Base-by-base conservation (phyloP, 2,888 invertebrate genomes). In the Ormyrus labotus region DNA sequence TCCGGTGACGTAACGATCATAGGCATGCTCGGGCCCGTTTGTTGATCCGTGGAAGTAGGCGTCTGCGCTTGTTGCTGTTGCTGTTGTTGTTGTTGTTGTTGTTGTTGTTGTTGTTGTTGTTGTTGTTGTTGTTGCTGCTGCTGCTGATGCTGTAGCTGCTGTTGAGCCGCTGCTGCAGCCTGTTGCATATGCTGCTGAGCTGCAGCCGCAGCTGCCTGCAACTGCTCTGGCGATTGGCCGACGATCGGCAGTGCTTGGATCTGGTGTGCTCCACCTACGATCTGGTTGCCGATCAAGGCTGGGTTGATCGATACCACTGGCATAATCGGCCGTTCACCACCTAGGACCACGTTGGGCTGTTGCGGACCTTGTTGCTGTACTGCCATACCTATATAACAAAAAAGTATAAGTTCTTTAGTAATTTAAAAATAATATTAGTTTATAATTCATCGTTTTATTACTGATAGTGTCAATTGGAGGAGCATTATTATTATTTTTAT, bases 231-330 rank as follows among this genome's bases (percentile, higher is more conserved):
- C 51, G 86, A 65, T 58, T 86, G 87, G 63, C 86, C 81, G 47
- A 87, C 83, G 70, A 90, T 89, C 5, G 89, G 87, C 81, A 90
- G 83, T 0, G 89, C 79, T 64, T 89, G 90, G 19, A 90, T 86
- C 68, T 87, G 88, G 4, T 87, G 83, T 6, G 87, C 80, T 13
- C 88, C 87, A 11, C 87, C 86, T 9, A 90, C 88, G 61, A 90
- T 84, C 82, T 89, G 90, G 78, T 87, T 90, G 11, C 89, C 87
- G 72, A 90, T 88, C 74, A 90, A 86, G 45, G 90, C 85, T n/a
- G 88, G 86, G 45, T 89, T 86, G 91, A 95, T 94, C 0, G 94
- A 94, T 0, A 94, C 94, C 0, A 94, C 94, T 0, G 95, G 94
- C 92, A 95, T 92, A 0, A 94, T 92, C 0, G 93, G 93, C 78